These are phyloP conservation scores for Pseudocheirus occidentalis DNA, from an alignment of 2,797 vertebrate species.

Conservation along the genomic window DNA sequence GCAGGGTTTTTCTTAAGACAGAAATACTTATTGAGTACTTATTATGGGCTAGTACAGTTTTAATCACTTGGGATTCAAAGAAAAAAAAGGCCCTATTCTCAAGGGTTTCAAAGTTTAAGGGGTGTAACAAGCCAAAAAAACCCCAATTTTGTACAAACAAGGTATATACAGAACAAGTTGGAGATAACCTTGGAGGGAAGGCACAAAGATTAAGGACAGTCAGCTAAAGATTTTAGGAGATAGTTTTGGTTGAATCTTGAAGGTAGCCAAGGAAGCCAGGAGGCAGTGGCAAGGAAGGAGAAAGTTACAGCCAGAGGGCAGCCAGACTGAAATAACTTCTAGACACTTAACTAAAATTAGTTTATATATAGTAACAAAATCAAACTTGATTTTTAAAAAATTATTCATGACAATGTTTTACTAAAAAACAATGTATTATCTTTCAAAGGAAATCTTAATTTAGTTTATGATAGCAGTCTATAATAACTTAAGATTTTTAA, in stretches of 20 bases:
- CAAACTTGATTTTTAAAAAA: background rate
- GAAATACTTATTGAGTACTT: too few species aligned
- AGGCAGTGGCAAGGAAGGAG: background rate
- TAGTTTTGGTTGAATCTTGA: background rate
- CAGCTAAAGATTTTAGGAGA: background rate
- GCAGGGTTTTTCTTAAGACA: too few species aligned
- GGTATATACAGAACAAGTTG: background rate
- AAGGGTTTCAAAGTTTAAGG: too few species aligned
- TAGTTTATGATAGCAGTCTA: background rate
- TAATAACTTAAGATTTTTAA: background rate
- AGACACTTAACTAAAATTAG: background rate
- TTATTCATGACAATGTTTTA: background rate
- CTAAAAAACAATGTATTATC: background rate
- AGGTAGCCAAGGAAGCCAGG: background rate
- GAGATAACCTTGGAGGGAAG: too few species aligned
- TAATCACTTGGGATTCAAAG: too few species aligned
- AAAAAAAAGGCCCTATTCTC: too few species aligned
- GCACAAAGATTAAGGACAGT: too few species aligned
- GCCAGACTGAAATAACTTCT: background rate
- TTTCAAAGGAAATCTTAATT: background rate
- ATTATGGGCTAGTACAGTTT: too few species aligned
- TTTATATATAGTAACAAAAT: background rate
- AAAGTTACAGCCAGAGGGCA: background rate
- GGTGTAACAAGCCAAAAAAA: too few species aligned
- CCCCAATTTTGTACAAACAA: too few species aligned